A percentile compares a stretch with the other conserved stretches of the same genome.
phyloP scores from a whole-genome alignment of 2,888 invertebrate species.

The Leptopterna dolabrata region DNA sequence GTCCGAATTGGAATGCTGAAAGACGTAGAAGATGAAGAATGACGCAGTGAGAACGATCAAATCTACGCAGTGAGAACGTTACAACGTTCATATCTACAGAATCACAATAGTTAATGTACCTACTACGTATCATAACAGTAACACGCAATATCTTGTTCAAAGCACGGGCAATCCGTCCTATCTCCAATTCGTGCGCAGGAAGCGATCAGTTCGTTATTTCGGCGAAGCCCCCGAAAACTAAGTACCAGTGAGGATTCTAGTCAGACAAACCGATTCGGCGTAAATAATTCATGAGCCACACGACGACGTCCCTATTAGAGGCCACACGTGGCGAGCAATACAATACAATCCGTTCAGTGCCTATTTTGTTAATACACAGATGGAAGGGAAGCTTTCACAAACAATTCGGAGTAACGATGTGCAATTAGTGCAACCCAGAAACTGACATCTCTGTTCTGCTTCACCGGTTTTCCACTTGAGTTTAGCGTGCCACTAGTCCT shows the following conservation, averaged over 20 bases:
- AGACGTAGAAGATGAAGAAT: not conserved
- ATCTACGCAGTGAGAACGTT: too few species aligned
- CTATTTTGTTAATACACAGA: not conserved
- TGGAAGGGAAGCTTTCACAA: not conserved
- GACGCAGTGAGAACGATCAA: not conserved
- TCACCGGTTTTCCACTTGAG: not conserved
- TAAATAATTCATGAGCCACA: conserved; percentile 18
- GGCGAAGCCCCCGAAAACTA: not conserved
- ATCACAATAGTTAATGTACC: too few species aligned
- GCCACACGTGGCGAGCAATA: conserved; percentile 37
- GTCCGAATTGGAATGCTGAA: not conserved
- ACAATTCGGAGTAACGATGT: not conserved
- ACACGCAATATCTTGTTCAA: too few species aligned
- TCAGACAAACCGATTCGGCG: not conserved
- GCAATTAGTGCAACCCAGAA: not conserved
- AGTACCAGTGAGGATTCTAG: not conserved
- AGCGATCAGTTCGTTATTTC: not conserved
- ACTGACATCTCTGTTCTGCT: not conserved
- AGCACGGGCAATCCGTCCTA: not conserved
- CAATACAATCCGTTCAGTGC: not conserved
- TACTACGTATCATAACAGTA: too few species aligned
- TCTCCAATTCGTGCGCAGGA: not conserved
- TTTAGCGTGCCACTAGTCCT: too few species aligned
- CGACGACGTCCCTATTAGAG: conserved; percentile 19
- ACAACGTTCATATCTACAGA: too few species aligned